Percentiles rank a stretch among this genome's conserved stretches.
Conservation (phyloP, 2,113 vertebrate species). For the Psittacara wagleri region DNA sequence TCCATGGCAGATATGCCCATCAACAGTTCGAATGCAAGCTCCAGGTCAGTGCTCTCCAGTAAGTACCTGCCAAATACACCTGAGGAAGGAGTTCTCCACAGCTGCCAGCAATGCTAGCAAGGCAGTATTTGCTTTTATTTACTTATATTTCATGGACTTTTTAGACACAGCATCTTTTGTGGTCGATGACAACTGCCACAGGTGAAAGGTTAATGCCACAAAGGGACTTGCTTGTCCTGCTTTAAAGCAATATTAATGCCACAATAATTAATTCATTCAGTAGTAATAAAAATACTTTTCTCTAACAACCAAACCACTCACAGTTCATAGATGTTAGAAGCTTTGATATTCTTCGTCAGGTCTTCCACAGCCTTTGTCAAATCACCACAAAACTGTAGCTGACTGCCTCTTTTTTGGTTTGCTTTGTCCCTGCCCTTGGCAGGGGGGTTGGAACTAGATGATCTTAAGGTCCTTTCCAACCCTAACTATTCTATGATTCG, state of each 20-base stretch:
- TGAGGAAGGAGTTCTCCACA: not conserved
- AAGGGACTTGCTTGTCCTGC: not conserved
- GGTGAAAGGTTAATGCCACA: not conserved
- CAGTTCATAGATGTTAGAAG: not conserved
- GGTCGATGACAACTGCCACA: not conserved
- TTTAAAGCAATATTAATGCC: not conserved
- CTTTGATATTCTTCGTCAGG: not conserved
- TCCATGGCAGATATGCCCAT: not conserved
- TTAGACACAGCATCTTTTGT: not conserved
- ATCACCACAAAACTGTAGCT: not conserved
- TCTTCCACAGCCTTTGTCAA: not conserved
- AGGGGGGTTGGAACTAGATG: too few relatives aligned
- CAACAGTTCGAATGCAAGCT: not conserved
- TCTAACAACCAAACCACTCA: not conserved
- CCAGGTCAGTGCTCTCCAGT: not conserved
- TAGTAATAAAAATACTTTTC: not conserved
- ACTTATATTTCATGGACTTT: not conserved
- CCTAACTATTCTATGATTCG: too few relatives aligned
- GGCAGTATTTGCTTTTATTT: not conserved
- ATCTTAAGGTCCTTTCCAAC: too few relatives aligned
- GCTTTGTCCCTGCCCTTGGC: not conserved
- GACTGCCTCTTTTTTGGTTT: not conserved
- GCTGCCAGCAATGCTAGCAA: not conserved
- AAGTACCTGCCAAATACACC: not conserved
- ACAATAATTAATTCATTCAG: not conserved